Conservation (phyloP, 30 jellyfish, hydroid and myxozoan species). For the Mastigias papua region DNA sequence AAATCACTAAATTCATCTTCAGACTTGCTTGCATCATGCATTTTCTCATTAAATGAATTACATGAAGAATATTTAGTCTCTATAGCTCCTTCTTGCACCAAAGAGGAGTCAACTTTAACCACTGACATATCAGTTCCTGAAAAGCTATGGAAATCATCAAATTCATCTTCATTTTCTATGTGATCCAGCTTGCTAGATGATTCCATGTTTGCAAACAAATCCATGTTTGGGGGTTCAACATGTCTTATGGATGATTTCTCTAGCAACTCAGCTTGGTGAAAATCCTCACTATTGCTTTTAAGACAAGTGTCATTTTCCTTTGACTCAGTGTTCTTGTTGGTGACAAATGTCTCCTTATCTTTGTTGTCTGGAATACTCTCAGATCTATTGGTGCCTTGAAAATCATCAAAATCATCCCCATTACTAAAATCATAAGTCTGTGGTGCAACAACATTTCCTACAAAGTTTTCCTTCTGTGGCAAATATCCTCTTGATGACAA, state of each 20-base stretch:
- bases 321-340: not conserved
- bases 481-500: not conserved
- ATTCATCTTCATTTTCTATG: not conserved
- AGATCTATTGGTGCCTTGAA: not conserved
- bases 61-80: not conserved
- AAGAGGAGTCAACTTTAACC: not conserved
- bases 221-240: not conserved
- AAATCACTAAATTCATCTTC: conserved; percentile 19
- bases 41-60: not conserved
- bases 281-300: not conserved
- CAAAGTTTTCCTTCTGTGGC: not conserved
- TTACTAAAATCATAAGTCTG: not conserved
- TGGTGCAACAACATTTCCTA: not conserved
- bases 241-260: not conserved
- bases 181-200: not conserved
- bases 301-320: not conserved
- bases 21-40: not conserved
- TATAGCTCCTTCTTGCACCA: not conserved
- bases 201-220: not conserved
- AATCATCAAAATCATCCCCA: conserved; percentile 5
- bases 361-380: not conserved
- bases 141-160: conserved; percentile 13
- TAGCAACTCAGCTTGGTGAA: not conserved
- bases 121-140: not conserved
- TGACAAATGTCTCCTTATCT: not conserved